Evolutionary conservation across 2,113 vertebrate species (phyloP).

Genomic region (Ivindomyrus marchei): DNA sequence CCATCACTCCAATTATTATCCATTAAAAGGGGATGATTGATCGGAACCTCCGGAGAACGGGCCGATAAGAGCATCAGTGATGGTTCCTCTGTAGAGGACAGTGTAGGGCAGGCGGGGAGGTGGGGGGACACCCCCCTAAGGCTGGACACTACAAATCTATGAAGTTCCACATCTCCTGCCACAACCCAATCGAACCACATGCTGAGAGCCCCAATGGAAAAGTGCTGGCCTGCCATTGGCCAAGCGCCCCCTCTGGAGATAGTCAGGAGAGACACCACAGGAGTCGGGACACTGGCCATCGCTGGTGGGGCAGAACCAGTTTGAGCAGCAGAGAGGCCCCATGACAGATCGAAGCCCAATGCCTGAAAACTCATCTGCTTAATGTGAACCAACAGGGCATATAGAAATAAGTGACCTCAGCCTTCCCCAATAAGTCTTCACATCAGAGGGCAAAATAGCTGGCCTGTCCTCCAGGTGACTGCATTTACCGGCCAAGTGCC

Average conservation of each 20-base stretch:
- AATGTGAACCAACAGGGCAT: background rate
- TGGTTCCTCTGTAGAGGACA: background rate
- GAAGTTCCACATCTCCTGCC: background rate
- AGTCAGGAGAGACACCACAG: background rate
- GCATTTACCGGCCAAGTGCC: background rate
- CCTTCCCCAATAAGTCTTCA: background rate
- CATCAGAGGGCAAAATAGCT: background rate
- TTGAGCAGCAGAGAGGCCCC: background rate
- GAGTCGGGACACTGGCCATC: background rate
- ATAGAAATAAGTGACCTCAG: background rate
- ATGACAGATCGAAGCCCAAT: background rate
- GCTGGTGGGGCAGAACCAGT: background rate
- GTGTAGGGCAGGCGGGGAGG: constrained; percentile 23
- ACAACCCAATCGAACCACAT: background rate
- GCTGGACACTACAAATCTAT: background rate
- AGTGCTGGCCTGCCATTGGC: background rate
- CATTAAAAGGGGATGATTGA: constrained; percentile 16
- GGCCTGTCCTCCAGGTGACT: background rate
- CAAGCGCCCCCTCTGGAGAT: background rate
- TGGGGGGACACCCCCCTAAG: background rate
- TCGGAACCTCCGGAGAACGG: background rate
- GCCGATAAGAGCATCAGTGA: background rate
- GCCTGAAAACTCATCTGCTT: background rate
- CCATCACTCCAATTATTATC: constrained; percentile 10
- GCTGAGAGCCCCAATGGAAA: background rate